Conservation (phyloP, 2,797 vertebrate species). For the Carapus acus region DNA sequence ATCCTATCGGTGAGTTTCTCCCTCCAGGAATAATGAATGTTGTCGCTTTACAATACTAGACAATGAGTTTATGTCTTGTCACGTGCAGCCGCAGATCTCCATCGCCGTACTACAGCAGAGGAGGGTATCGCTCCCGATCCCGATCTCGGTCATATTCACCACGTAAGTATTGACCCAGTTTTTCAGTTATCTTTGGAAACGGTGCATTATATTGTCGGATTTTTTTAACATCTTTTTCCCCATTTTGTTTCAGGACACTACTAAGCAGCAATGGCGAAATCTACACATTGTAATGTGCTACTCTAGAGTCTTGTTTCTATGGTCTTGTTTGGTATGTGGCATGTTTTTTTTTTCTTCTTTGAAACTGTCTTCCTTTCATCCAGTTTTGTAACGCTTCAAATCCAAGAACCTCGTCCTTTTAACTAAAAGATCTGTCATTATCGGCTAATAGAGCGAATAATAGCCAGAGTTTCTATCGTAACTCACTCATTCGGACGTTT, state of each 20-base stretch:
- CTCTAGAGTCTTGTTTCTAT: constrained; percentile 26
- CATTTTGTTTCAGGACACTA: constrained; percentile 72
- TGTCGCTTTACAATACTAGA: neutral
- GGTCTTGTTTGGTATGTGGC: too few relatives aligned
- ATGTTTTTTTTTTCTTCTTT: too few relatives aligned
- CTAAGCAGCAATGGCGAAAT: constrained; percentile 36
- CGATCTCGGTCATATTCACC: constrained; percentile 89
- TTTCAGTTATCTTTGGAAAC: neutral
- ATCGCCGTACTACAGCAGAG: constrained; percentile 87
- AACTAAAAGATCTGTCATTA: too few relatives aligned
- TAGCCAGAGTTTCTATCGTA: constrained; percentile 19
- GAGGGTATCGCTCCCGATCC: constrained; percentile 87
- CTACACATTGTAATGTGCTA: constrained; percentile 20
- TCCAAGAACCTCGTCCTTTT: too few relatives aligned
- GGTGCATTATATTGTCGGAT: too few relatives aligned
- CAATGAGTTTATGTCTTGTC: neutral
- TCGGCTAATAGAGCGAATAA: too few relatives aligned
- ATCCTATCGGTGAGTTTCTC: constrained; percentile 76
- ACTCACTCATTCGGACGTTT: constrained; percentile 24
- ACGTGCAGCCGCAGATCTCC: constrained; percentile 82
- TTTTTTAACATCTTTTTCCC: too few relatives aligned
- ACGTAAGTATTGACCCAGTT: constrained; percentile 72
- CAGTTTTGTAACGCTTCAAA: too few relatives aligned
- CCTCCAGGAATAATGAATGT: too few relatives aligned
- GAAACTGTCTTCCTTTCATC: too few relatives aligned